Evolutionary conservation across 2,113 vertebrate species (phyloP), one percentile per base, ranked within the genome.

Genomic region (Nothoprocta perdicaria): DNA sequence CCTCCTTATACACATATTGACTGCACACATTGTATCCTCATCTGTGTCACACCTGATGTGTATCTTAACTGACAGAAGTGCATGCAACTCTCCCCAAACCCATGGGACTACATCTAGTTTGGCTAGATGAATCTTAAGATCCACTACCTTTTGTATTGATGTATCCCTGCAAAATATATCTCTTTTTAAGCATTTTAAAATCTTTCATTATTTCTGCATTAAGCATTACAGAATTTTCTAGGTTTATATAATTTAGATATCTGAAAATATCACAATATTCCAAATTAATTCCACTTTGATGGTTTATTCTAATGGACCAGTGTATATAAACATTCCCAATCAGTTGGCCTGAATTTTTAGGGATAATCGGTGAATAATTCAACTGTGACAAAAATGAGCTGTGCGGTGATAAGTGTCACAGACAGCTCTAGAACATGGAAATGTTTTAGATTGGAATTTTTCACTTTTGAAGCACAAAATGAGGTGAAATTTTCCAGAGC

Each of bases 121-220:
- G 62, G 18, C 26, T 73, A 91, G 45, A 8, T 60, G 67, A 88
- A 22, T 9, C 65, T 41, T 45, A 0, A 2, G 31, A 19, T 75
- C 61, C 38, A 2, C 24, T 61, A 13, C 77, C 71, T 63, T 92
- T 67, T 55, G 77, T 52, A 58, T 16, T 67, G 67, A 83, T 55
- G 75, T 5, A 77, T 41, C 50, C 18, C 35, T 76, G 41, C 8
- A 27, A 82, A 40, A 66, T 11, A 33, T 35, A 14, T 84, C 8
- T 27, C 78, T 35, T 35, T 40, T 85, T 48, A 48, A 93, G 46
- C 45, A 29, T 71, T 91, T 35, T 43, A 90, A 78, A 88, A 88
- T 92, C n/a, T 91, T 94, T 88, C 63, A 86, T 88, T 91, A 75
- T 81, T 81, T 65, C 91, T 68, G 0, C 14, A 14, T 53, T 40